A percentile compares a stretch with the other conserved stretches of the same genome.
Evolutionary conservation across 2,797 vertebrate species (phyloP).

Genomic region (Myotis pilosus): DNA sequence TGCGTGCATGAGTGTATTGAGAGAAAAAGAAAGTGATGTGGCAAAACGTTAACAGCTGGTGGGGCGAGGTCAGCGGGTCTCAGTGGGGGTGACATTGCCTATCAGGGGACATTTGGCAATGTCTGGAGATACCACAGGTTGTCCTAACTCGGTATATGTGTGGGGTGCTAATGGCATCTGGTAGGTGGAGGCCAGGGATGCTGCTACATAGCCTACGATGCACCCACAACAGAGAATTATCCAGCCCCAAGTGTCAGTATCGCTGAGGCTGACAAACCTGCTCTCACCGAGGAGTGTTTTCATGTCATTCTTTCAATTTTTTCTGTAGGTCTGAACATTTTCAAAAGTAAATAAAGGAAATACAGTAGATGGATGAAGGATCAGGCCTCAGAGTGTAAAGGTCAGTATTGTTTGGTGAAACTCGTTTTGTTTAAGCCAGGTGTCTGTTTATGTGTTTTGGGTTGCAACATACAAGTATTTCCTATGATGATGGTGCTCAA

Average conservation of each 20-base stretch:
- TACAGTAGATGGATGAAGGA: not conserved
- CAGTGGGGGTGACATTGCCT: not conserved
- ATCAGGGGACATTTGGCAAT: not conserved
- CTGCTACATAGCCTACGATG: not conserved
- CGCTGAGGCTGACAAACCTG: not conserved
- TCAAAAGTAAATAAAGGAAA: constrained; percentile 19
- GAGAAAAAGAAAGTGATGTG: not conserved
- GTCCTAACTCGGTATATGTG: not conserved
- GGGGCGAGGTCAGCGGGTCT: not conserved
- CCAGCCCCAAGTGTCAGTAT: not conserved
- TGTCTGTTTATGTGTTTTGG: not conserved
- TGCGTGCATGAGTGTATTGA: not conserved
- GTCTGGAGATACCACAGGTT: not conserved
- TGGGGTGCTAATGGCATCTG: not conserved
- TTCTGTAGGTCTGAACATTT: not conserved
- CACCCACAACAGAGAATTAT: not conserved
- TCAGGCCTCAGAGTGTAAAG: not conserved
- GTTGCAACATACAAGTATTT: not conserved
- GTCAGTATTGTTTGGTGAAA: not conserved
- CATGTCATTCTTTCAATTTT: not conserved
- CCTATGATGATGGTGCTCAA: not conserved
- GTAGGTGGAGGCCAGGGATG: not conserved
- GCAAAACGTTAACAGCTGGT: not conserved
- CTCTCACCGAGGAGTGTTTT: not conserved
- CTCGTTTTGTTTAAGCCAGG: not conserved